Evolutionary conservation across 2,888 invertebrate species (phyloP).

Genomic region (Drosophila atripex): DNA sequence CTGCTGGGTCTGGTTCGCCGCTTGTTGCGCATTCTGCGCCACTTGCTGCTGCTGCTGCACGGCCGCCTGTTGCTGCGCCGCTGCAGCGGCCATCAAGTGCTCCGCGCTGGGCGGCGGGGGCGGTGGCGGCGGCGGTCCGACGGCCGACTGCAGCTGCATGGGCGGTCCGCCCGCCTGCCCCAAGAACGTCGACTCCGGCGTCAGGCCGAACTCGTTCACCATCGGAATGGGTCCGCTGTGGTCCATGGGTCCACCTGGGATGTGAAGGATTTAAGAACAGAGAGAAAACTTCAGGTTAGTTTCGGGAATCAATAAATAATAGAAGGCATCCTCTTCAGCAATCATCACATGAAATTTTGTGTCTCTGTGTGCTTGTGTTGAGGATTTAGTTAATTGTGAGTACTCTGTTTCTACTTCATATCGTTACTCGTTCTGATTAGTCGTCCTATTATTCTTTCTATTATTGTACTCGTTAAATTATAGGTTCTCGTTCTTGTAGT

Average conservation of each 20-base stretch:
- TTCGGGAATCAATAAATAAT: neutral
- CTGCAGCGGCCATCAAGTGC: conserved; percentile 64
- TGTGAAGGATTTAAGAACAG: conserved; percentile 8
- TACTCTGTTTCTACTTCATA: too few species aligned
- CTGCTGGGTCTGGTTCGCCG: conserved; percentile 55
- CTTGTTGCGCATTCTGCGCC: conserved; percentile 81
- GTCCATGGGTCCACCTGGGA: conserved; percentile 89
- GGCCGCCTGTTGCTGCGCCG: conserved; percentile 73
- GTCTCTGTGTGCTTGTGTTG: conserved; percentile 1
- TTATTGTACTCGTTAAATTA: neutral
- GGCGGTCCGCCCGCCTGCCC: conserved; percentile 84
- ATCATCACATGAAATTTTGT: conserved; percentile 1
- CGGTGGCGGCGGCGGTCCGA: conserved; percentile 85
- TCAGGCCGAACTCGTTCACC: conserved; percentile 91
- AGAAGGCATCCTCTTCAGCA: neutral
- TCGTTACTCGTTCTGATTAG: neutral
- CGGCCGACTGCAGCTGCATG: conserved; percentile 83
- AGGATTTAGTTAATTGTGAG: neutral
- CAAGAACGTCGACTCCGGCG: conserved; percentile 87
- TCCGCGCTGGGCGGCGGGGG: conserved; percentile 84
- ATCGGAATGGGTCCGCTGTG: conserved; percentile 88
- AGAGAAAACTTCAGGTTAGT: conserved; percentile 7
- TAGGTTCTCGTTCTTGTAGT: neutral
- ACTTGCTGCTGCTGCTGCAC: conserved; percentile 68
- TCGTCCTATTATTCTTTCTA: neutral